Conservation (phyloP, 1,140 invertebrate species). For the Lasioglossum baleicum region DNA sequence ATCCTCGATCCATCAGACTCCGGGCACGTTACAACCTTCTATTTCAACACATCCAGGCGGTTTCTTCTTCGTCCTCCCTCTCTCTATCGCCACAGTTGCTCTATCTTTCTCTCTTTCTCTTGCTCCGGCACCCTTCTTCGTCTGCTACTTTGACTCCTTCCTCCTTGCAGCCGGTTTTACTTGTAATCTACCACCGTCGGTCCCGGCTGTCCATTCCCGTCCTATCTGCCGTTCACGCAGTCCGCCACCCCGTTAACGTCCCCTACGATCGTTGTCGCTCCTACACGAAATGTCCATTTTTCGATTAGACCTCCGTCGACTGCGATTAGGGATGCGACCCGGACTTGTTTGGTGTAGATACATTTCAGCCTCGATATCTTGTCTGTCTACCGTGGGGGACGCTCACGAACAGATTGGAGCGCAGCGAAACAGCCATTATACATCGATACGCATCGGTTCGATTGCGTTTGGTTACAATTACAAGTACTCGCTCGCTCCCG, state of each 20-base stretch:
- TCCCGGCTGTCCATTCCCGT: conserved; percentile 13
- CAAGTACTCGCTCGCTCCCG: too few relatives aligned
- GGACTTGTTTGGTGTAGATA: too few relatives aligned
- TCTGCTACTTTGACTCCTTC: conserved; percentile 16
- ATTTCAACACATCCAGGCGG: neutral
- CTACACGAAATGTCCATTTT: neutral
- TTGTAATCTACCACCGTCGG: conserved; percentile 24
- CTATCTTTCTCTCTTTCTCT: neutral
- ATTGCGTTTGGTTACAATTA: too few relatives aligned
- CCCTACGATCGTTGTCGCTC: conserved; percentile 12
- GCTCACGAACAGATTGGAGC: too few relatives aligned
- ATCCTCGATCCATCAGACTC: conserved; percentile 22
- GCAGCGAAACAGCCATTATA: too few relatives aligned
- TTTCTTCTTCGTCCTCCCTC: neutral
- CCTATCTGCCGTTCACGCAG: conserved; percentile 31
- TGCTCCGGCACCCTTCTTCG: neutral
- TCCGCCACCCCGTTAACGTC: conserved; percentile 13
- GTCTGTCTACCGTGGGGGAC: too few relatives aligned
- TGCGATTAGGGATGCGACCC: neutral
- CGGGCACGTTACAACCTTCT: conserved; percentile 22
- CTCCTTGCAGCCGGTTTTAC: conserved; percentile 36
- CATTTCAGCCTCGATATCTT: too few relatives aligned
- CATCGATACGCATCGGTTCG: too few relatives aligned
- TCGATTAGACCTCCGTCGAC: neutral
- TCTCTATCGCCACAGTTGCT: too few relatives aligned